phyloP scores from a whole-genome alignment of 2,797 vertebrate genomes.

The Rhynchonycteris naso region DNA sequence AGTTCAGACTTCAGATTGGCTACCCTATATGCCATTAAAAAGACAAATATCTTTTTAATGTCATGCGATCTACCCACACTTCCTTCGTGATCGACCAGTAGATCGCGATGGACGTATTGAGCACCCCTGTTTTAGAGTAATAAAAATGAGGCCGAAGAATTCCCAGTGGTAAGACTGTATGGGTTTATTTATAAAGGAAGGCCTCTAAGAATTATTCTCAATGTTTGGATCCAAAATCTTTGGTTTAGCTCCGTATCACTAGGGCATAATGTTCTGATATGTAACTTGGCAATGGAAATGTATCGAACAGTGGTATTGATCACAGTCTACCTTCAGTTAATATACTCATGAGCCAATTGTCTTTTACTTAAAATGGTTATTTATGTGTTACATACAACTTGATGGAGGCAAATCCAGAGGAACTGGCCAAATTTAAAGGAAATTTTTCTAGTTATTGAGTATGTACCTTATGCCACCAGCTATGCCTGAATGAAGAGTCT shows the following conservation, averaged over 20 bases:
- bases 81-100: too few species aligned
- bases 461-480: neutral
- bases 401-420: neutral
- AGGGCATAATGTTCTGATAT: neutral
- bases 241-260: neutral
- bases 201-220: neutral
- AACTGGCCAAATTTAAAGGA: neutral
- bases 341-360: neutral
- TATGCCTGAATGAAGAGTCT: neutral
- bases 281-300: slow-evolving; percentile 21
- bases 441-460: neutral
- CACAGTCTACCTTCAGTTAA: neutral
- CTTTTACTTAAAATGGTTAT: slow-evolving; percentile 25
- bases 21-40: too few species aligned
- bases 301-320: neutral
- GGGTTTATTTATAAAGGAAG: slow-evolving; percentile 10
- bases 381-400: neutral
- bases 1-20: too few species aligned
- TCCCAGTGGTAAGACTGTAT: neutral
- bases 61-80: too few species aligned
- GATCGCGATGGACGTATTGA: too few species aligned
- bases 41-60: too few species aligned
- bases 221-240: slow-evolving; percentile 34
- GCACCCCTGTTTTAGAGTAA: slow-evolving; percentile 50
- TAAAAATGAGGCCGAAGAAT: slow-evolving; percentile 31